These are phyloP conservation scores for Stichopus chloronotus DNA, from an alignment of 35 echinoderm and acorn worm genomes.

Conservation along the genomic window DNA sequence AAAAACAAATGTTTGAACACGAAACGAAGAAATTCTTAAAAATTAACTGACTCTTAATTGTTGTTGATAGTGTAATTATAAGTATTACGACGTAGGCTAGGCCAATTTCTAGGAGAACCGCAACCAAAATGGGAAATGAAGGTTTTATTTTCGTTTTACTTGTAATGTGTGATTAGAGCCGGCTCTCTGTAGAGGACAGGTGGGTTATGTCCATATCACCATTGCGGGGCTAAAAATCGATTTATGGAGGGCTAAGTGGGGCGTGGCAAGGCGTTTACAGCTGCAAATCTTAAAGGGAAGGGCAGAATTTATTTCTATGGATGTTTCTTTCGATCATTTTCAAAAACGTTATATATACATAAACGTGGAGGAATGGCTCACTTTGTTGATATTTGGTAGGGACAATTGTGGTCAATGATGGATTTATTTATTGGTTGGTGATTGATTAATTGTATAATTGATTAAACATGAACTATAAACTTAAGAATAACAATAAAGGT, in stretches of 20 bases:
- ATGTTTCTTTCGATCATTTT: background rate
- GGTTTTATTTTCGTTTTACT: background rate
- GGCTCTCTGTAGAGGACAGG: background rate
- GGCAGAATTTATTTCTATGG: background rate
- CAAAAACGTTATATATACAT: background rate
- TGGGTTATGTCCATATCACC: background rate
- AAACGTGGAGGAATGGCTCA: background rate
- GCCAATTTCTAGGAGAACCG: background rate
- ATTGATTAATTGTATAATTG: too few relatives aligned
- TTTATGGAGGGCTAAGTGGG: conserved; percentile 5
- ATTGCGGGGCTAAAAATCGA: background rate
- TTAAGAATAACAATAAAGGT: too few relatives aligned
- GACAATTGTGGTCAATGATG: too few relatives aligned
- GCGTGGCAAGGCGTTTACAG: background rate
- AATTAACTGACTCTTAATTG: conserved; percentile 48
- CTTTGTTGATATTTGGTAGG: background rate
- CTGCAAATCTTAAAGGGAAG: conserved; percentile 8
- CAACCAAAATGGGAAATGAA: background rate
- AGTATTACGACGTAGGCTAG: background rate
- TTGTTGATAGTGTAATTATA: conserved; percentile 46
- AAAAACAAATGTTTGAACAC: too few relatives aligned
- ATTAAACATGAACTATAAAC: too few relatives aligned
- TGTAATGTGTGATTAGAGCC: background rate
- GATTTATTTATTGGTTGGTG: too few relatives aligned
- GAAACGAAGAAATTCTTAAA: background rate